These are phyloP conservation scores for Ormyrus thymus DNA, from an alignment of 2,888 invertebrate genomes.

Conservation along the genomic window DNA sequence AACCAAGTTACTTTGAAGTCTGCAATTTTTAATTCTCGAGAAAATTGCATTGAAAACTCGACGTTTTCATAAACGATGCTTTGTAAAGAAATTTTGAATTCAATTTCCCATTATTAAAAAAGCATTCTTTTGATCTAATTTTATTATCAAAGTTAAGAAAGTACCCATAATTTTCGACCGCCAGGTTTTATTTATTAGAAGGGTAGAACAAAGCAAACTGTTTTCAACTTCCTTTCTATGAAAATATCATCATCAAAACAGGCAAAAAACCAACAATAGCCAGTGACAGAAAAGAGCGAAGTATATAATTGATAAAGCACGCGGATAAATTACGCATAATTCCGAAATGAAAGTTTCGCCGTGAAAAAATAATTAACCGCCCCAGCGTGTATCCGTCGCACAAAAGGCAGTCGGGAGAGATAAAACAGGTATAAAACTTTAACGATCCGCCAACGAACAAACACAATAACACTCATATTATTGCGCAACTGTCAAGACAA, in stretches of 20 bases:
- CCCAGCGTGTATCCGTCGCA: not conserved
- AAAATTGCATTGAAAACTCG: no score
- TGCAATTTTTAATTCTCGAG: no score
- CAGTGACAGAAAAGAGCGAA: not conserved
- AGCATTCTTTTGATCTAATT: no score
- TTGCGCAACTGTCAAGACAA: constrained; percentile 26
- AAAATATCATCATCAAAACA: not conserved
- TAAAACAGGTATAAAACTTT: constrained; percentile 45
- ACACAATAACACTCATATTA: constrained; percentile 41
- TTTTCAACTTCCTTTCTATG: not conserved
- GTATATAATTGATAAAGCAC: constrained; percentile 29
- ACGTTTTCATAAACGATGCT: no score
- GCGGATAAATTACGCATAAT: constrained; percentile 33
- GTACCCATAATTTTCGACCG: no score
- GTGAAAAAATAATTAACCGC: constrained; percentile 47
- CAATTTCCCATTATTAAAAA: no score
- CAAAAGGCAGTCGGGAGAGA: not conserved
- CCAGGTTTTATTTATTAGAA: no score
- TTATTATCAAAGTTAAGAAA: no score
- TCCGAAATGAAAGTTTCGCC: constrained; percentile 24
- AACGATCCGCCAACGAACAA: constrained; percentile 26
- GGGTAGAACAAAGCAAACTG: not conserved
- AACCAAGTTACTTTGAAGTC: no score
- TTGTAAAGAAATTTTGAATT: no score
- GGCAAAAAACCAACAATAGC: not conserved